A percentile compares a stretch with the other conserved stretches of the same genome.
Evolutionary conservation across 2,113 vertebrate genomes (phyloP).

Genomic region (Phycodurus eques): DNA sequence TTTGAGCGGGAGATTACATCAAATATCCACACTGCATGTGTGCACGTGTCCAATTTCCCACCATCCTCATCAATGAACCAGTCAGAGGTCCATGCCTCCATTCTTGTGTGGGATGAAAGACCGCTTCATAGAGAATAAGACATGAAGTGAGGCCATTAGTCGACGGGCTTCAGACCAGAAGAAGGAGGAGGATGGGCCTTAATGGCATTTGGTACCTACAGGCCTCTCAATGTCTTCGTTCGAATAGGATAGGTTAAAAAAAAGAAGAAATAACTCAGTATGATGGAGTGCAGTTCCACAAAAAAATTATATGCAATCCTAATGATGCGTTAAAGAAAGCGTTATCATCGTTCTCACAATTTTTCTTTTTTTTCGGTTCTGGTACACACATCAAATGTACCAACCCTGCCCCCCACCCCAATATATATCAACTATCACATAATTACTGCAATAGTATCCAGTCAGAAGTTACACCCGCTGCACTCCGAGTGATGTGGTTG

Average conservation of each 20-base stretch:
- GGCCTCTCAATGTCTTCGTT: conserved; percentile 13
- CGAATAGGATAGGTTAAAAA: no score
- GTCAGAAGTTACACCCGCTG: no score
- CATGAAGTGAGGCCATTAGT: conserved; percentile 70
- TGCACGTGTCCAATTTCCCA: conserved; percentile 21
- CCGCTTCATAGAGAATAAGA: conserved; percentile 67
- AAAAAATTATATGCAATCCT: background rate
- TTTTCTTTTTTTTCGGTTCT: no score
- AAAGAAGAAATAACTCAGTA: background rate
- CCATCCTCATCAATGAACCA: conserved; percentile 49
- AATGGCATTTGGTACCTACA: conserved; percentile 52
- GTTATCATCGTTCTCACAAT: no score
- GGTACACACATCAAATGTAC: no score
- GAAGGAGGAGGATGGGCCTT: conserved; percentile 63
- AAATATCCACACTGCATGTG: conserved; percentile 18
- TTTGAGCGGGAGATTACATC: background rate
- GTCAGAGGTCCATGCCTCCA: conserved; percentile 37
- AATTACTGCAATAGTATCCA: no score
- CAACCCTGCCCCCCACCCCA: no score
- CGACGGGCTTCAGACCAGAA: conserved; percentile 51
- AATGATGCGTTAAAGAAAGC: background rate
- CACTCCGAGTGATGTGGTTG: no score
- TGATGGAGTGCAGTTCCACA: background rate
- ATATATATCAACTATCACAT: no score
- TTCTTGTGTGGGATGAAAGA: conserved; percentile 57